These are phyloP conservation scores for Thaumetopoea pityocampa DNA, from an alignment of 1,140 invertebrate genomes.

Conservation along the genomic window DNA sequence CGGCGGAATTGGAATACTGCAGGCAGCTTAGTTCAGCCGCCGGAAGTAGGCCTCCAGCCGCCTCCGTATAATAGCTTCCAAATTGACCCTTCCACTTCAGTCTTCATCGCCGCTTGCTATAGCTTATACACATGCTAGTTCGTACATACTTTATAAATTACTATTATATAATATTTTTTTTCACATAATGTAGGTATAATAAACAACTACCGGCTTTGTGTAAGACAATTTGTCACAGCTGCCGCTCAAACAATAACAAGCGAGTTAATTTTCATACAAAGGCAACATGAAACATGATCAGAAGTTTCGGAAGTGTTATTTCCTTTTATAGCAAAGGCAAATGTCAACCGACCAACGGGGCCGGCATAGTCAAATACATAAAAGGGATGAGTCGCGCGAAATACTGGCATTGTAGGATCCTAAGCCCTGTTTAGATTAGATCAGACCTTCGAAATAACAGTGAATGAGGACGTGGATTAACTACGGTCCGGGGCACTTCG, in stretches of 20 bases:
- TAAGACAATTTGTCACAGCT: slow-evolving; percentile 11
- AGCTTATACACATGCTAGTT: slow-evolving; percentile 39
- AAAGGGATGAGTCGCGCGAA: slow-evolving; percentile 69
- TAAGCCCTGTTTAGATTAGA: slow-evolving; percentile 75
- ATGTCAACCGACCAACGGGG: slow-evolving; percentile 50
- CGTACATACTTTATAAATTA: slow-evolving; percentile 9
- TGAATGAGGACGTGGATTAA: slow-evolving; percentile 76
- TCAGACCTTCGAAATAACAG: slow-evolving; percentile 75
- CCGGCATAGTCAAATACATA: slow-evolving; percentile 68
- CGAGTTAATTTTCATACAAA: slow-evolving; percentile 54
- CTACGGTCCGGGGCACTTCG: slow-evolving; percentile 71
- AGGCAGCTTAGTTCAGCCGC: slow-evolving; percentile 69
- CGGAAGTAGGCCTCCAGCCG: slow-evolving; percentile 71
- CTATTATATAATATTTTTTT: slow-evolving; percentile 9
- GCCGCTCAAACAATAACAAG: slow-evolving; percentile 18
- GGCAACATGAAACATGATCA: slow-evolving; percentile 49
- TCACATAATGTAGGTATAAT: too few species aligned
- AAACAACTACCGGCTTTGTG: too few species aligned
- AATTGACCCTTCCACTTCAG: slow-evolving; percentile 67
- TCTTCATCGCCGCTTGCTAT: slow-evolving; percentile 36
- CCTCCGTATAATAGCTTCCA: slow-evolving; percentile 69
- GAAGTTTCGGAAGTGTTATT: slow-evolving; percentile 67
- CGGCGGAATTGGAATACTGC: slow-evolving; percentile 62
- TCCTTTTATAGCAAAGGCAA: slow-evolving; percentile 64
- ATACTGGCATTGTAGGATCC: slow-evolving; percentile 69